These are phyloP conservation scores for Griposia aprilina DNA, from an alignment of 2,888 invertebrate species.

Conservation along the genomic window DNA sequence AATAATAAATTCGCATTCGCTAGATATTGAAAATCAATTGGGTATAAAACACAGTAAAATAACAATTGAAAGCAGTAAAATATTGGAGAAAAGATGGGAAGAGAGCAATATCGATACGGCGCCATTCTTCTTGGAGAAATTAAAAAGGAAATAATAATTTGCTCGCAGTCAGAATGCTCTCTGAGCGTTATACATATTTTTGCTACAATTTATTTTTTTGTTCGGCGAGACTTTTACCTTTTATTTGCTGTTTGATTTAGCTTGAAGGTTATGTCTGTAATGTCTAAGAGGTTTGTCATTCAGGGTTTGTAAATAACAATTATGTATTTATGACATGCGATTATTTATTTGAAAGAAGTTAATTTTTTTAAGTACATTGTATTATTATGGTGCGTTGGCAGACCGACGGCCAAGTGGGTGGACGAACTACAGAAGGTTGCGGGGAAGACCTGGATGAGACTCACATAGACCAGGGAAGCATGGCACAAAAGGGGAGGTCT, in stretches of 20 bases:
- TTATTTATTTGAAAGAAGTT: neutral
- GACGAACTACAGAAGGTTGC: no score
- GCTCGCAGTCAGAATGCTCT: slow-evolving; percentile 33
- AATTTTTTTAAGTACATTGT: neutral
- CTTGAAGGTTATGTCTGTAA: neutral
- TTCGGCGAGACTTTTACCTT: slow-evolving; percentile 11
- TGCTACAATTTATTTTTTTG: slow-evolving; percentile 32
- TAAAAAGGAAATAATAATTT: slow-evolving; percentile 73
- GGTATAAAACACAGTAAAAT: slow-evolving; percentile 67
- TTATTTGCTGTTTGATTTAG: slow-evolving; percentile 10
- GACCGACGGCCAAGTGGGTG: no score
- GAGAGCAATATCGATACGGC: slow-evolving; percentile 69
- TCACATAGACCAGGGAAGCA: no score
- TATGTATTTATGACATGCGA: no score
- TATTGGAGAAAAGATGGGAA: slow-evolving; percentile 70
- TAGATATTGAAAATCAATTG: slow-evolving; percentile 71
- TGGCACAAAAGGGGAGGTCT: no score
- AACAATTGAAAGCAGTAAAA: slow-evolving; percentile 69
- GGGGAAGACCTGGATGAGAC: no score
- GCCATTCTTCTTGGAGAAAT: slow-evolving; percentile 66
- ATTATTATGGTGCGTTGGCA: no score
- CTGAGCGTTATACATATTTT: slow-evolving; percentile 18
- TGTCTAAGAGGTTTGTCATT: neutral
- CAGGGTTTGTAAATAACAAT: neutral
- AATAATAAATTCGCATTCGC: slow-evolving; percentile 59